Base-by-base conservation (phyloP, 1,140 invertebrate genomes). In the Olivierus martensii region DNA sequence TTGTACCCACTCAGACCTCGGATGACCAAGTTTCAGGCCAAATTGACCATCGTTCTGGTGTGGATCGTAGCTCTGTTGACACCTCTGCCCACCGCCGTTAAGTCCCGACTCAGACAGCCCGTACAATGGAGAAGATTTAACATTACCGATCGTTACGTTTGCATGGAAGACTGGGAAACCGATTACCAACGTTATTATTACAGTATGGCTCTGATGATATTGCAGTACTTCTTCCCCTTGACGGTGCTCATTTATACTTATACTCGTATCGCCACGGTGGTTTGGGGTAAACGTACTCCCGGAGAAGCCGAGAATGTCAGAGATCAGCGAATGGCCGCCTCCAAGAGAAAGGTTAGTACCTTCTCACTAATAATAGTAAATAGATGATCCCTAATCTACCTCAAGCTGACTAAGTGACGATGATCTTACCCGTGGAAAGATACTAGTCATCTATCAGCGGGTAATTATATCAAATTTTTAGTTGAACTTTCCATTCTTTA, bases 161-260 rank as follows among this genome's bases (percentile, higher is more conserved):
- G 59, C 47, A 51, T 34, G 21, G 61, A 62, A 36, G 47, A 21
- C 3, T 61, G 68, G 68, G 52, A 61, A 10, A 56, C 59, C 5
- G 55, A 61, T 38, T 46, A 57, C 14, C 71, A 81, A 51, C 67
- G 73, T 39, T 75, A 79, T 55, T 76, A 79, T 52, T 93, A 91
- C 70, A 81, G 80, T 0, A 76, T 81, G 51, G 74, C 79, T 0
- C 68, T 94, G 34, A 77, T 91, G 71, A 70, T 81, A 7, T 73
- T 93, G 15, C 89, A 94, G 69, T 93, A 90, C 65, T 76, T 86
- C 39, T 71, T 90, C 43, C 89, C 89, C 0, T 70, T 91, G 44
- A 63, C 75, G 3, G 83, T 90, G 15, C 75, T 94, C 2, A 70
- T 89, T 21, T 86, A 84, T 65, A 90, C 87, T 0, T 94, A 94